Percentiles rank a stretch among this genome's conserved stretches.
Conservation (phyloP, 2,888 invertebrate genomes). For the Chrysomela aeneicollis region DNA sequence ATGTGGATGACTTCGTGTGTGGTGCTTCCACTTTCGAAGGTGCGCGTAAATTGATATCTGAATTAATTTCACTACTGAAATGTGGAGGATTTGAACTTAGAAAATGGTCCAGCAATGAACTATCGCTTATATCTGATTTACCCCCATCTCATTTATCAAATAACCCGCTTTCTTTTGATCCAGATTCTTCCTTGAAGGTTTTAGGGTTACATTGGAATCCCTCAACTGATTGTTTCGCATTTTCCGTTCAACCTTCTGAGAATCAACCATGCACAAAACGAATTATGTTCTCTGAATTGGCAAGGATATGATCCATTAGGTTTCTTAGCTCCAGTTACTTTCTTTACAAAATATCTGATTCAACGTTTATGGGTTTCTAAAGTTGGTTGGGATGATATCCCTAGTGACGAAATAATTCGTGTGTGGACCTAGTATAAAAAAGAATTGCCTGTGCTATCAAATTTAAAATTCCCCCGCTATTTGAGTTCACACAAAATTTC, state of each 20-base stretch:
- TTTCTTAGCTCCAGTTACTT: constrained; percentile 9
- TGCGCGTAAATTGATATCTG: not conserved
- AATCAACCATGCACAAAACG: constrained; percentile 19
- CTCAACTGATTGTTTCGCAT: constrained; percentile 10
- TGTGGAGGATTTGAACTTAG: constrained; percentile 10
- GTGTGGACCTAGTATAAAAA: constrained; percentile 3
- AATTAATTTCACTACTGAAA: constrained; percentile 1
- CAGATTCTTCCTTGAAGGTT: constrained; percentile 7
- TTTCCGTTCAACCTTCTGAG: not conserved
- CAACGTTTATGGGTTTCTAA: not conserved
- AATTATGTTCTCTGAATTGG: constrained; percentile 9
- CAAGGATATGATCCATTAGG: constrained; percentile 18
- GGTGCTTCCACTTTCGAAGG: not conserved
- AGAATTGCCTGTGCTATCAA: not conserved
- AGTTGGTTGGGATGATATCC: not conserved
- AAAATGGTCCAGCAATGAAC: constrained; percentile 22
- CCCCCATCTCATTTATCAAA: not conserved
- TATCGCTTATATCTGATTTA: not conserved
- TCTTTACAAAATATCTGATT: constrained; percentile 11
- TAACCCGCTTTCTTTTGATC: constrained; percentile 6
- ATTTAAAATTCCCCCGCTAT: not conserved
- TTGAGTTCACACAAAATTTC: not conserved
- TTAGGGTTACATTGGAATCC: constrained; percentile 21
- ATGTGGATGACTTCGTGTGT: constrained; percentile 16
- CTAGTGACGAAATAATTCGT: not conserved